These are phyloP conservation scores for Melanerpes formicivorus DNA, from an alignment of 2,113 vertebrate species.

Conservation along the genomic window DNA sequence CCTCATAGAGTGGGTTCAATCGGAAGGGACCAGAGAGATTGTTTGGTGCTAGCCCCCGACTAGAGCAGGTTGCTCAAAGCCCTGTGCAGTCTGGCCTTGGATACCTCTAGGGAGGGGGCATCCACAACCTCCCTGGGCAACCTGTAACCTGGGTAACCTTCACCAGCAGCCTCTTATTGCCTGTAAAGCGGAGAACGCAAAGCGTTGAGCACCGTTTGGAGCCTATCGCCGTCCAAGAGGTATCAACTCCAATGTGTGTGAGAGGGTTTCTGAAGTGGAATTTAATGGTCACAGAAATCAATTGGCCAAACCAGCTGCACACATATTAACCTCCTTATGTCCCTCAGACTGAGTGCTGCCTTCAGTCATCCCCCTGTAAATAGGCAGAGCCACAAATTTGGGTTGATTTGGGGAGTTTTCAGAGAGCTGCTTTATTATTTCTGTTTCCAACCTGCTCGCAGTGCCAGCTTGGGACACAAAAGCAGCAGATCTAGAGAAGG, in stretches of 20 bases:
- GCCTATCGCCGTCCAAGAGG: not conserved
- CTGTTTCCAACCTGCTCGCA: not conserved
- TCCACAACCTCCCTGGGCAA: no score
- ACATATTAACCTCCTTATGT: slow-evolving; percentile 39
- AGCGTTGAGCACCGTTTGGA: not conserved
- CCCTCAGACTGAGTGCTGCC: slow-evolving; percentile 1
- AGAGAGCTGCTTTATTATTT: not conserved
- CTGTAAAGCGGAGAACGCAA: slow-evolving; percentile 27
- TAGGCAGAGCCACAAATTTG: not conserved
- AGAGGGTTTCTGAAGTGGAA: slow-evolving; percentile 45
- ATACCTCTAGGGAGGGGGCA: no score
- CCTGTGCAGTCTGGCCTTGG: no score
- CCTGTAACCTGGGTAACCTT: no score
- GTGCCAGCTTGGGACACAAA: not conserved
- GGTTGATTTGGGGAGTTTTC: slow-evolving; percentile 29
- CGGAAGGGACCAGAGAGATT: no score
- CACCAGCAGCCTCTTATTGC: slow-evolving; percentile 2
- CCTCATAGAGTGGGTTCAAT: not conserved
- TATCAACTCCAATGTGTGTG: slow-evolving; percentile 12
- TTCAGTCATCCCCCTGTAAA: slow-evolving; percentile 45
- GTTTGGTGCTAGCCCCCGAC: no score
- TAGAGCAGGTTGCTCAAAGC: no score
- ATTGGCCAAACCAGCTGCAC: slow-evolving; percentile 55
- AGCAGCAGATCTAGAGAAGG: not conserved
- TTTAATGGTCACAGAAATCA: slow-evolving; percentile 65